Evolutionary conservation across 92 coral and sea anemone species (phyloP).

Genomic region (Siderastrea radians): DNA sequence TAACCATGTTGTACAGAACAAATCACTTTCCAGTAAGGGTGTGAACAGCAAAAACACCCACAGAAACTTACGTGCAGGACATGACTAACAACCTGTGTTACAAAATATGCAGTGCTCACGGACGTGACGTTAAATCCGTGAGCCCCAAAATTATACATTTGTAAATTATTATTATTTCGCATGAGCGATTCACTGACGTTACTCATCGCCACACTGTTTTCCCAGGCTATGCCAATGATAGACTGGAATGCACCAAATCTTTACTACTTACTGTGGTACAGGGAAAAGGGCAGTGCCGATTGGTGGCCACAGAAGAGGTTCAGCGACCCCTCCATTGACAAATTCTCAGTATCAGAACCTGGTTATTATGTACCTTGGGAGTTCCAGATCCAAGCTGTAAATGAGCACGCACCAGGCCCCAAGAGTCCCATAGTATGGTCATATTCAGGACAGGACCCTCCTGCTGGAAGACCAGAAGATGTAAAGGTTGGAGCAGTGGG

Average conservation of each 20-base stretch:
- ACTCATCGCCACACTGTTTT: background rate
- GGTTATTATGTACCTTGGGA: constrained; percentile 79
- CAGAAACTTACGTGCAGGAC: too few species aligned
- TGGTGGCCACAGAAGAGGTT: background rate
- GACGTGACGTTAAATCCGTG: too few species aligned
- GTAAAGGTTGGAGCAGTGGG: constrained; percentile 46
- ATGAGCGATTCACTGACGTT: too few species aligned
- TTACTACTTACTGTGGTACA: constrained; percentile 54
- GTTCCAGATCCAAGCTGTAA: constrained; percentile 74
- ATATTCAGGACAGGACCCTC: constrained; percentile 81
- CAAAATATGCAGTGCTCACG: too few species aligned
- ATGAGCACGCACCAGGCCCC: constrained; percentile 67
- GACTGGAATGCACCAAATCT: constrained; percentile 75
- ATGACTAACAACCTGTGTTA: too few species aligned
- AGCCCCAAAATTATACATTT: too few species aligned
- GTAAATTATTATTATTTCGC: too few species aligned
- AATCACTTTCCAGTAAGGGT: too few species aligned
- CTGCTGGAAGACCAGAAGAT: constrained; percentile 52
- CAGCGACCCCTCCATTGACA: constrained; percentile 14
- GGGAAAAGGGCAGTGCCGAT: background rate
- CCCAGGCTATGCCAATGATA: constrained; percentile 78
- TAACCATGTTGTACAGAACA: too few species aligned
- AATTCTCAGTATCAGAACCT: constrained; percentile 55
- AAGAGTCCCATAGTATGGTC: constrained; percentile 48
- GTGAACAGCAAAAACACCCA: too few species aligned